Evolutionary conservation across 2,113 vertebrate genomes (phyloP), one percentile per base, ranked within the genome.

Genomic region (Eolophus roseicapilla): DNA sequence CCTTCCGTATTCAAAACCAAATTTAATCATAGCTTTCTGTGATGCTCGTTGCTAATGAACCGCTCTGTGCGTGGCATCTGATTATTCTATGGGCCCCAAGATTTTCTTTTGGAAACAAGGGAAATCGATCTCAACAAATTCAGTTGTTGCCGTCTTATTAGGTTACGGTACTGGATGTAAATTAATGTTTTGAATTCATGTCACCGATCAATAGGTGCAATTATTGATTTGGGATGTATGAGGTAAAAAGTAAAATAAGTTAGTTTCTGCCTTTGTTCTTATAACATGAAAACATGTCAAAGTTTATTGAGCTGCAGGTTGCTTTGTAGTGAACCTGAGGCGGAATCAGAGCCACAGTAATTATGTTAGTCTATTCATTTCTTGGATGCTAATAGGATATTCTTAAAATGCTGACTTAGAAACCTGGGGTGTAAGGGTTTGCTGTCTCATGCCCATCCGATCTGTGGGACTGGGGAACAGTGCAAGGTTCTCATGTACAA

Each of bases 141-240:
- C 87, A 95, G 91, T 96, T 97, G 96, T 97, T 97, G 84, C 84
- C 9, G 28, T 80, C 97, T 98, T 97, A 98, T 92, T 97, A 97
- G 95, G 96, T 98, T 98, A 97, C 6, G 41, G 79, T 93, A 79
- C 69, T 98, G 95, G 67, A 88, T 97, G 95, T 95, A 98, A 98
- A 98, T 98, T 94, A 97, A 97, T 97, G 97, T 97, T 98, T 97
- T 97, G 93, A 98, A 97, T 97, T 96, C 94, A 96, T 97, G 96
- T 81, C 93, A 92, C 92, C 33, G 23, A 97, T 98, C 97, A 94
- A 97, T 97, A 96, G 93, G 77, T 94, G 88, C 93, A 96, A 95
- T 97, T 98, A 98, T 98, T 97, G 96, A 98, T 96, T 97, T 83
- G 69, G 88, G 82, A 96, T 91, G 83, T 89, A 96, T 74, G 95